These are phyloP conservation scores for Kryptolebias marmoratus DNA, from an alignment of 2,113 vertebrate species.

Conservation along the genomic window DNA sequence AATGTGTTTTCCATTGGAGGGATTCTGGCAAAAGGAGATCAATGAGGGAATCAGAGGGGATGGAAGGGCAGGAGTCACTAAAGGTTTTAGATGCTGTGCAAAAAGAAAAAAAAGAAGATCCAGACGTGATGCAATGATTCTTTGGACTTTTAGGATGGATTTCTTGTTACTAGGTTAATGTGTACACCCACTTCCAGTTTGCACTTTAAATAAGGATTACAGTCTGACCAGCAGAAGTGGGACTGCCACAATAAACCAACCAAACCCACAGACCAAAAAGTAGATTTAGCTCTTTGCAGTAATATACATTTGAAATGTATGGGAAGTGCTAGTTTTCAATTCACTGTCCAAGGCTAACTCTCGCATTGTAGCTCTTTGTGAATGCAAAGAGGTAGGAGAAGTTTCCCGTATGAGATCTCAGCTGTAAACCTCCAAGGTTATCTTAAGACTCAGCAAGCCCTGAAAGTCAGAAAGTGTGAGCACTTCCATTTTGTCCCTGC, in stretches of 20 bases:
- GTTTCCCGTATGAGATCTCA: constrained; percentile 55
- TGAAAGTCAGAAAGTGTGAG: constrained; percentile 70
- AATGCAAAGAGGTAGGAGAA: constrained; percentile 51
- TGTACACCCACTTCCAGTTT: constrained; percentile 40
- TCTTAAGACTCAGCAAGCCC: constrained; percentile 56
- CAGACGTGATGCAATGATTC: constrained; percentile 41
- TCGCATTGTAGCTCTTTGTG: constrained; percentile 39
- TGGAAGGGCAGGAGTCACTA: constrained; percentile 35
- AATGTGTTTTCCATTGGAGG: constrained; percentile 70
- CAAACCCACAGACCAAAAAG: constrained; percentile 27
- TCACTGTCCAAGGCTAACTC: constrained; percentile 50
- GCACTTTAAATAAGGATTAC: constrained; percentile 50
- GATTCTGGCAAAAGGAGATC: constrained; percentile 64
- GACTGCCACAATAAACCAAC: constrained; percentile 10
- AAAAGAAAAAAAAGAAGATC: constrained; percentile 10
- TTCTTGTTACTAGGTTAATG: constrained; percentile 50
- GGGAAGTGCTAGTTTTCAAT: constrained; percentile 45
- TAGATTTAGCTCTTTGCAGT: constrained; percentile 22
- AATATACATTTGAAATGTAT: constrained; percentile 58
- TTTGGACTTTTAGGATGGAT: constrained; percentile 58
- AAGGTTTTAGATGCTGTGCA: constrained; percentile 26
- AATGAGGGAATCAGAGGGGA: constrained; percentile 51
- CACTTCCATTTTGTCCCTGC: constrained; percentile 60
- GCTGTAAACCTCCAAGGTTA: constrained; percentile 74
- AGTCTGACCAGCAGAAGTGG: constrained; percentile 29